Percentiles rank a stretch among this genome's conserved stretches.
Evolutionary conservation across 2,888 invertebrate species (phyloP).

Genomic region (Caenorhabditis drosophilae): DNA sequence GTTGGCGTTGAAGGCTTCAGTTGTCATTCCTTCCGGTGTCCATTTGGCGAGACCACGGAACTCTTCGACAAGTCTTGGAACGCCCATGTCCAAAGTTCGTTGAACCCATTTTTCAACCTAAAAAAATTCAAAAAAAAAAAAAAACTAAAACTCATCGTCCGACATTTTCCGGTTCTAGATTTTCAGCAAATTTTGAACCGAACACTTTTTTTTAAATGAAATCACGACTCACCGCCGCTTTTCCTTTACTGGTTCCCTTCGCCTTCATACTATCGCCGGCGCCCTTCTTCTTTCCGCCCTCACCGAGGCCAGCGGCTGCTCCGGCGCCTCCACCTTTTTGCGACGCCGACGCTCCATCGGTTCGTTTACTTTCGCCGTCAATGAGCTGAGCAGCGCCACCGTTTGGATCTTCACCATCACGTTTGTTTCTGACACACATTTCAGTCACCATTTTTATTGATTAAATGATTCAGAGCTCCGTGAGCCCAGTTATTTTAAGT

Average conservation of each 20-base stretch:
- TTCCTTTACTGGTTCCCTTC: constrained; percentile 1
- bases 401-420: background rate
- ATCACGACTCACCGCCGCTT: too few species aligned
- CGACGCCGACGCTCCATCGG: background rate
- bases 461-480: background rate
- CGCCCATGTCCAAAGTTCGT: constrained; percentile 45
- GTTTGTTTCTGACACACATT: constrained; percentile 9
- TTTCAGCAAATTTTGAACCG: too few species aligned
- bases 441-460: background rate
- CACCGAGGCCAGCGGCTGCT: background rate
- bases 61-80: constrained; percentile 42
- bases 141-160: too few species aligned
- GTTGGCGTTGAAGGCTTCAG: constrained; percentile 41
- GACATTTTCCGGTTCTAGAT: too few species aligned
- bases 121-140: too few species aligned
- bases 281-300: background rate
- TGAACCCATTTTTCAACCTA: constrained; percentile 47
- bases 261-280: constrained; percentile 6
- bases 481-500: too few species aligned
- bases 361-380: too few species aligned
- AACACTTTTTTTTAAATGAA: too few species aligned
- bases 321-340: background rate
- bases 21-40: constrained; percentile 49
- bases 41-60: constrained; percentile 50
- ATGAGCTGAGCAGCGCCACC: constrained; percentile 2